These are phyloP conservation scores for Tipula helvola DNA, from an alignment of 2,888 invertebrate genomes.

Conservation along the genomic window DNA sequence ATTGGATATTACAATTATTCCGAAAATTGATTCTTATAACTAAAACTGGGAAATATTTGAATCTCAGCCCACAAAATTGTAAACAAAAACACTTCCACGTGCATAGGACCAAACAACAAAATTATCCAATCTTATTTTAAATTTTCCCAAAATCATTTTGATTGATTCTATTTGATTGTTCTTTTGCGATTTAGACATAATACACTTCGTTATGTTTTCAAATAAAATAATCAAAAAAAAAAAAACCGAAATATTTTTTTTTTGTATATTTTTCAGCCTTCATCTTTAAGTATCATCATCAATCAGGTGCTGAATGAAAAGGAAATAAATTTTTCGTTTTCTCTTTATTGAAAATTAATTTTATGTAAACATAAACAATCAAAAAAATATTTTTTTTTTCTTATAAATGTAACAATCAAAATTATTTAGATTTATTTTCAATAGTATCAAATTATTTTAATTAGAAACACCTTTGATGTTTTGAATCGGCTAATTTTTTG, in stretches of 20 bases:
- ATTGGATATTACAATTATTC: no score
- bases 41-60: no score
- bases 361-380: not conserved
- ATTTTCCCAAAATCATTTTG: not conserved
- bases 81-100: no score
- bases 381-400: not conserved
- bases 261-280: not conserved
- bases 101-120: no score
- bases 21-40: no score
- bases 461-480: not conserved
- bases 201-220: not conserved
- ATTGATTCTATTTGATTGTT: not conserved
- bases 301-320: not conserved
- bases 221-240: not conserved
- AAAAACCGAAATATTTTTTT: not conserved
- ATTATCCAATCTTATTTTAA: no score
- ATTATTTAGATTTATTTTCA: not conserved
- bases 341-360: not conserved
- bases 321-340: conserved; percentile 4
- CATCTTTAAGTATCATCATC: not conserved
- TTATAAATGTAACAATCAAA: not conserved
- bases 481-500: not conserved
- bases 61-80: no score
- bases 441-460: not conserved
- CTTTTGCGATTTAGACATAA: not conserved